Percentiles rank a stretch among this genome's conserved stretches.
Evolutionary conservation across 2,797 vertebrate species (phyloP).

Genomic region (Melanotaenia pygmaea): DNA sequence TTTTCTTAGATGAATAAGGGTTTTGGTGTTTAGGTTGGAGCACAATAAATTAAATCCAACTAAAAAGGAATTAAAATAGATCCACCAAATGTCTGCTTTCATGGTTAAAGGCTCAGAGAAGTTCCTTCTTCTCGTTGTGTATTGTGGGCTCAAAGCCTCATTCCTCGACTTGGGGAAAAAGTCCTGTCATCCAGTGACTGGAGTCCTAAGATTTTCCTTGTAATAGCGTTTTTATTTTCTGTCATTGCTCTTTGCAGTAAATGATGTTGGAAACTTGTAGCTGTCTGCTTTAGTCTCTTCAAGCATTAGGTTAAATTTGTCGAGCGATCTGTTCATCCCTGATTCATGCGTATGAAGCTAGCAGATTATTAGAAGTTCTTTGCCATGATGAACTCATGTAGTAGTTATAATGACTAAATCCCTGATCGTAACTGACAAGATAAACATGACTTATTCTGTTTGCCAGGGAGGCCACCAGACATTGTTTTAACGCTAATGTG

Average conservation of each 20-base stretch:
- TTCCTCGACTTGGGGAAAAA: not conserved
- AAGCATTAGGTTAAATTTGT: no score
- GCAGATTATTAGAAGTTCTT: conserved; percentile 3
- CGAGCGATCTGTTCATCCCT: not conserved
- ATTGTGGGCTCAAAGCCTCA: not conserved
- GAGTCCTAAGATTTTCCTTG: not conserved
- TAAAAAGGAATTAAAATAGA: not conserved
- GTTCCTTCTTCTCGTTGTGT: not conserved
- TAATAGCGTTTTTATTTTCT: not conserved
- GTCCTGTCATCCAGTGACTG: not conserved
- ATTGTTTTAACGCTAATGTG: not conserved
- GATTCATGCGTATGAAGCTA: not conserved
- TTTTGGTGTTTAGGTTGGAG: not conserved
- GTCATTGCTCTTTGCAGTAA: not conserved
- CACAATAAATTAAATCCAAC: not conserved
- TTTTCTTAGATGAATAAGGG: not conserved
- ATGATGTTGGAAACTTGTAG: not conserved
- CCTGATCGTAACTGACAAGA: not conserved
- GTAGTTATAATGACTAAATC: not conserved
- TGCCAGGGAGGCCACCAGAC: not conserved
- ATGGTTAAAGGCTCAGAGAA: not conserved
- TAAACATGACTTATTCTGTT: not conserved
- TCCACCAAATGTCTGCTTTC: no score
- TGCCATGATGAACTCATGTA: not conserved
- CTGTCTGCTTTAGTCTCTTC: not conserved